Conservation (phyloP, 2,797 vertebrate species). For the Silurus aristotelis region DNA sequence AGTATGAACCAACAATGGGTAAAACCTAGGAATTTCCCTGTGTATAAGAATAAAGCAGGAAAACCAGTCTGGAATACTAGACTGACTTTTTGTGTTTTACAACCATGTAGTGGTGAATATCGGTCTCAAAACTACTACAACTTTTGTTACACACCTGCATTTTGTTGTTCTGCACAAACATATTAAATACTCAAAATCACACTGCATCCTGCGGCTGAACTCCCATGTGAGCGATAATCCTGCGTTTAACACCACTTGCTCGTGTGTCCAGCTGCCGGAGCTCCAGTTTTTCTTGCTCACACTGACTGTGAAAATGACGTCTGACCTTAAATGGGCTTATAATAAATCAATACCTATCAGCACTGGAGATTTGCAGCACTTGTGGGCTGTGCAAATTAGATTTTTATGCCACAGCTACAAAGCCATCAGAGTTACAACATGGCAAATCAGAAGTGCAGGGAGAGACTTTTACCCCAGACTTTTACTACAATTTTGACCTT, state of each 20-base stretch:
- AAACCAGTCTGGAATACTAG: neutral
- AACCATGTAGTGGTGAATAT: neutral
- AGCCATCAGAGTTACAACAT: constrained; percentile 16
- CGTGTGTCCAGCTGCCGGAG: constrained; percentile 28
- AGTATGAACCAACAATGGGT: neutral
- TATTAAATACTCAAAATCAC: neutral
- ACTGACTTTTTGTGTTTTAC: neutral
- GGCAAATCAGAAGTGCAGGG: neutral
- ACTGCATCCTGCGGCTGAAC: neutral
- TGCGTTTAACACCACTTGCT: neutral
- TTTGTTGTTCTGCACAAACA: neutral
- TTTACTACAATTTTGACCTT: neutral
- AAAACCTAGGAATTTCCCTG: neutral
- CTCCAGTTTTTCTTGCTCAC: constrained; percentile 16
- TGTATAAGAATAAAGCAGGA: neutral
- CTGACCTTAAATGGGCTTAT: constrained; percentile 69
- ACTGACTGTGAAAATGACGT: constrained; percentile 56
- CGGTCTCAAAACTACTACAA: no score
- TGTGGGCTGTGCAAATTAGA: constrained; percentile 29
- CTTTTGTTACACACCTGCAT: neutral
- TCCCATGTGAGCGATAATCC: neutral
- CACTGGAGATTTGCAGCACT: constrained; percentile 40
- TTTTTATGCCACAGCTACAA: constrained; percentile 27
- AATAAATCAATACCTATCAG: constrained; percentile 66
- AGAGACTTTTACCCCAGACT: neutral